Percentiles rank a stretch among this genome's conserved stretches.
Conservation (phyloP, 2,113 vertebrate genomes). For the Turdus rufiventris region DNA sequence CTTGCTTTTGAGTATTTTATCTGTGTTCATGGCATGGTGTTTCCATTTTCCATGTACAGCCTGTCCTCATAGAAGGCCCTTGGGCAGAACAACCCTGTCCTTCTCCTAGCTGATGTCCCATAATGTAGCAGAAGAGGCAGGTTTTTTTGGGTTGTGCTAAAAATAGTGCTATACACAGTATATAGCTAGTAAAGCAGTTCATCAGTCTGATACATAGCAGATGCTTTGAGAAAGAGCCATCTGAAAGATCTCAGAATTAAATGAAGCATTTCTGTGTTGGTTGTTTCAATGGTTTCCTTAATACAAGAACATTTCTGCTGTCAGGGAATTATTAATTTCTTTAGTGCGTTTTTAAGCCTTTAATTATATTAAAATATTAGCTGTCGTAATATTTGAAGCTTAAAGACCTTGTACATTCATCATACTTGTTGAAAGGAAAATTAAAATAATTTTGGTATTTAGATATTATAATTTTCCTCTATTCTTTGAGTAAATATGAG, state of each 20-base stretch:
- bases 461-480: constrained; percentile 10
- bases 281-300: constrained; percentile 23
- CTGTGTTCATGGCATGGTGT: background rate
- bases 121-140: background rate
- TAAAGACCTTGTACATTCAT: constrained; percentile 45
- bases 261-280: constrained; percentile 15
- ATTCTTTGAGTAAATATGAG: constrained; percentile 30
- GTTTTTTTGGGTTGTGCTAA: background rate
- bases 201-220: constrained; percentile 13
- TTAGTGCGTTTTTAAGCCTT: constrained; percentile 49
- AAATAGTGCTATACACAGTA: background rate
- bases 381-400: constrained; percentile 59
- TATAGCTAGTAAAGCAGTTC: background rate
- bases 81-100: background rate
- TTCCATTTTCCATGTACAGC: background rate
- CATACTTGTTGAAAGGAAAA: constrained; percentile 47
- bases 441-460: constrained; percentile 41
- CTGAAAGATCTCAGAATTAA: constrained; percentile 36
- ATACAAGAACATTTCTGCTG: constrained; percentile 31
- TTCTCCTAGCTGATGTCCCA: background rate
- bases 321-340: constrained; percentile 60
- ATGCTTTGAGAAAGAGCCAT: constrained; percentile 10
- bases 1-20: background rate
- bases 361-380: constrained; percentile 70
- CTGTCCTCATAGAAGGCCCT: background rate